These are phyloP conservation scores for Lysandra coridon DNA, from an alignment of 2,888 invertebrate genomes.

Conservation along the genomic window DNA sequence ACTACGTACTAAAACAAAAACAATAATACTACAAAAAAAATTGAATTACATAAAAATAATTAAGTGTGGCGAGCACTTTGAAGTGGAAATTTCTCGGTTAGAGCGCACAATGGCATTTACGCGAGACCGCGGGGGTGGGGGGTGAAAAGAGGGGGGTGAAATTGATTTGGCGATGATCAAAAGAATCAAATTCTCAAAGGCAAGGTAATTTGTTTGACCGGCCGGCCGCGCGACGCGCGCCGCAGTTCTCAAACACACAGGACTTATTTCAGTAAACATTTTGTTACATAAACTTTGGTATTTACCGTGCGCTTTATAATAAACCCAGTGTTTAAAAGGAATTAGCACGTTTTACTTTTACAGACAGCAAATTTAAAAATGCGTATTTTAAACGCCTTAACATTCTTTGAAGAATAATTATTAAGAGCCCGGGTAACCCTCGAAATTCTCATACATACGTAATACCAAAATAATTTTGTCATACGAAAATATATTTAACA, in stretches of 20 bases:
- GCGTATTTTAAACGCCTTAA: too few species aligned
- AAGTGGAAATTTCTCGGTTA: slow-evolving; percentile 26
- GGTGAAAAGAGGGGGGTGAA: slow-evolving; percentile 44
- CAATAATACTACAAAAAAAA: background rate
- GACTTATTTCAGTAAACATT: slow-evolving; percentile 23
- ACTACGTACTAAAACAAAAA: background rate
- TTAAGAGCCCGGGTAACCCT: too few species aligned
- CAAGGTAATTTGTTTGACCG: slow-evolving; percentile 67
- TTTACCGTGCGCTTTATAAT: background rate
- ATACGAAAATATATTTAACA: too few species aligned
- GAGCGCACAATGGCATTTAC: slow-evolving; percentile 25
- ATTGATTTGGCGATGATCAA: slow-evolving; percentile 69
- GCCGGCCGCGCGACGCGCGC: slow-evolving; percentile 45
- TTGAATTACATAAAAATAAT: slow-evolving; percentile 20
- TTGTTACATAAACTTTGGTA: background rate
- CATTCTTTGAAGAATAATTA: too few species aligned
- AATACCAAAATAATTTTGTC: too few species aligned
- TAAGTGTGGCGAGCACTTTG: slow-evolving; percentile 21
- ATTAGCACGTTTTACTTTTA: background rate
- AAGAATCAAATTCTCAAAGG: slow-evolving; percentile 68
- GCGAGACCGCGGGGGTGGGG: background rate
- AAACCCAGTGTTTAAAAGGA: background rate
- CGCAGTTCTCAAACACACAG: slow-evolving; percentile 33
- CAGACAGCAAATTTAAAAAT: background rate
- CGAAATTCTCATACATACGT: too few species aligned